Evolutionary conservation across 92 coral and sea anemone genomes (phyloP), one percentile per base, ranked within the genome.

Genomic region (Zoanthus solanderi): DNA sequence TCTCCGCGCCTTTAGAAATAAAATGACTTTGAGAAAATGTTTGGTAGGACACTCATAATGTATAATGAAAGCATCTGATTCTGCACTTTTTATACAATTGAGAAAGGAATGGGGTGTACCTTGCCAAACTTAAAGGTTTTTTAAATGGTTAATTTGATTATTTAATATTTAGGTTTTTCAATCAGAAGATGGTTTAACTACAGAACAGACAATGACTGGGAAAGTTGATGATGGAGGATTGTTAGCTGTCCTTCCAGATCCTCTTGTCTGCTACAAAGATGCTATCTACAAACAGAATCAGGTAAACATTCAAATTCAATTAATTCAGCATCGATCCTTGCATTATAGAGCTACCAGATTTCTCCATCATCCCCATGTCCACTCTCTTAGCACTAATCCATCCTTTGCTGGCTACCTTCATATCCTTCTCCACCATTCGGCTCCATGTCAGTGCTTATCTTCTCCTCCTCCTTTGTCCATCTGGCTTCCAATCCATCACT

Each of bases 191-290:
- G 93, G 95, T 37, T 61, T 90, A 52, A 83, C 73, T 7, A 82
- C 95, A 66, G 87, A 79, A 73, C 95, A 92, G 56, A 32, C 67
- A 2, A 54, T 92, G 47, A 32, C 32, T 6, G 95, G 89, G 9
- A 47, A 15, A 42, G 91, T 92, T 87, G 93, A 76, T 50, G 76
- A 92, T 76, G 89, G 87, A 30, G 91, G 90, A 28, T 48, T 92
- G 71, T 57, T 92, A 2, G 95, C 93, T 34, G 87, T 92, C 57
- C 93, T 92, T 30, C 95, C 93, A 16, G 92, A 87, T 56, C 91
- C 93, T 15, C 91, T 92, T 7, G 95, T 92, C 42, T 92, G 95
- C 84, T 92, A 86, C 45, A 90, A 92, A 42, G 88, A 92, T 92
- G 95, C 95, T 29, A 90, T 76, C 23, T 92, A 90, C 85, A 78